Conservation (phyloP, 1,140 invertebrate species). For the Eufriesea mexicana region DNA sequence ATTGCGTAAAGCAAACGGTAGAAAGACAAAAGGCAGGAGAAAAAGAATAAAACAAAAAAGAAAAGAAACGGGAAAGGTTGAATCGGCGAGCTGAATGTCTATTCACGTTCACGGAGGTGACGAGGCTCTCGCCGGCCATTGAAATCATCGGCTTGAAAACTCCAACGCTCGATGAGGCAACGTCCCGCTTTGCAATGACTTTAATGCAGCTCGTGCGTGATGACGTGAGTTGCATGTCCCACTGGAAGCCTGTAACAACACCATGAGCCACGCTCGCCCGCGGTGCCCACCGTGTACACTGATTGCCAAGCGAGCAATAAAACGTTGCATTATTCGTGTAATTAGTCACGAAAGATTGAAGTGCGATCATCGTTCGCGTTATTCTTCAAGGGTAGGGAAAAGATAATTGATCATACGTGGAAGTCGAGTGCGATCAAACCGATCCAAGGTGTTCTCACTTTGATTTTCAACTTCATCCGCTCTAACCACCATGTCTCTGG, state of each 20-base stretch:
- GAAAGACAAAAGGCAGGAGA: neutral
- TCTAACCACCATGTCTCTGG: no score
- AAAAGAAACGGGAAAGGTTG: neutral
- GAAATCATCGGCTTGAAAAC: conserved; percentile 39
- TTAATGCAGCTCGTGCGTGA: conserved; percentile 43
- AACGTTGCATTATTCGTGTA: conserved; percentile 46
- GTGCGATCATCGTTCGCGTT: neutral
- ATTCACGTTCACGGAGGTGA: conserved; percentile 20
- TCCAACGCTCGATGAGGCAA: conserved; percentile 43
- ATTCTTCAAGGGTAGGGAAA: neutral
- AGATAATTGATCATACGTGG: conserved; percentile 3
- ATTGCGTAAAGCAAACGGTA: conserved; percentile 9
- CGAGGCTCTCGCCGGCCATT: conserved; percentile 17
- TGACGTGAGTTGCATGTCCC: conserved; percentile 46
- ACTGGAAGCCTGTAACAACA: conserved; percentile 1
- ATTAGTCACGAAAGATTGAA: conserved; percentile 35
- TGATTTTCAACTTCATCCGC: no score
- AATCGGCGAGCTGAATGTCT: conserved; percentile 4
- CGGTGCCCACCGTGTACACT: neutral
- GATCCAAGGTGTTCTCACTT: no score
- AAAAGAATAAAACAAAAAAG: neutral
- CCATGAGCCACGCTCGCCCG: neutral
- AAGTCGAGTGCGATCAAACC: no score
- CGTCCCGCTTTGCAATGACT: conserved; percentile 45
- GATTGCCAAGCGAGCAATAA: conserved; percentile 42